Percentiles rank a stretch among this genome's conserved stretches.
phyloP scores from a whole-genome alignment of 2,888 invertebrate genomes.

The Epinotia ramella region DNA sequence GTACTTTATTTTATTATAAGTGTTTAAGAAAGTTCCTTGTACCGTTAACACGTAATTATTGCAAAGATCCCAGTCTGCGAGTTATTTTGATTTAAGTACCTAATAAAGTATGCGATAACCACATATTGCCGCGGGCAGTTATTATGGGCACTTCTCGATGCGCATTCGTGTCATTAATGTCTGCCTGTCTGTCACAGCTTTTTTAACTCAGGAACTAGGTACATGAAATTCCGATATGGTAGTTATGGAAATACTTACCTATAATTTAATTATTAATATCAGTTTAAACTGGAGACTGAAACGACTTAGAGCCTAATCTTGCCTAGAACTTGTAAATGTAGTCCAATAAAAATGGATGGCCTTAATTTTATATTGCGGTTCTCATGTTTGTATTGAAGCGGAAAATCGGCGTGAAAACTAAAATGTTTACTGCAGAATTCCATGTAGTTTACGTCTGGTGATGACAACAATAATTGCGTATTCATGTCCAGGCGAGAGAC shows the following conservation, averaged over 20 bases:
- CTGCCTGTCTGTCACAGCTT: neutral
- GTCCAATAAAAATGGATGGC: neutral
- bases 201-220: neutral
- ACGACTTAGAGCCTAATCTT: neutral
- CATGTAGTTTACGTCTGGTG: neutral
- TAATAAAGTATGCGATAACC: conserved; percentile 25
- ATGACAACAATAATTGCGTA: conserved; percentile 16
- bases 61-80: conserved; percentile 12
- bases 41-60: conserved; percentile 3
- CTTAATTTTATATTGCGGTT: neutral
- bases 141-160: neutral
- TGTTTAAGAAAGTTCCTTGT: neutral
- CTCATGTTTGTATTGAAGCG: neutral
- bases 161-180: conserved; percentile 49
- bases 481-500: neutral
- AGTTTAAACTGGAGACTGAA: neutral
- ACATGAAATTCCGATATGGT: too few species aligned
- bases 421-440: conserved; percentile 3
- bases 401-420: neutral
- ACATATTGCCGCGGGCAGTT: neutral
- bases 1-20: neutral
- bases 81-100: conserved; percentile 1
- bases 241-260: neutral
- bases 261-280: neutral
- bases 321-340: too few species aligned